Evolutionary conservation across 1,140 invertebrate species (phyloP), one percentile per base, ranked within the genome.

Genomic region (Pachypeltis micranthus): DNA sequence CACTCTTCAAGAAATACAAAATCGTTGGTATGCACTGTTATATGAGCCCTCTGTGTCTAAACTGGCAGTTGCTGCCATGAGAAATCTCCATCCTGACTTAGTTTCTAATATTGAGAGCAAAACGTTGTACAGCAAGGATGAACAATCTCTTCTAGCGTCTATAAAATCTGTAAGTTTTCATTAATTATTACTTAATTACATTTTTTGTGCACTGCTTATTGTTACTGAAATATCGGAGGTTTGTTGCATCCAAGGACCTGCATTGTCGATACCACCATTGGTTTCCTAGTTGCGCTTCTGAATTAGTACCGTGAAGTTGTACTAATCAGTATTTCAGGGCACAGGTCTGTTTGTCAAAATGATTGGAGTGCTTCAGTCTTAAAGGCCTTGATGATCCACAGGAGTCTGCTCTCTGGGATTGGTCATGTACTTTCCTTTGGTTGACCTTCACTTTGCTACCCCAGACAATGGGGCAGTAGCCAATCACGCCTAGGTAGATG

Each of bases 11-110:
- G 94, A 99, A 74, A 83, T 98, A 26, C 91, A 96, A 71, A 90
- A 93, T 64, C 82, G 96, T 62, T 98, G 95, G 95, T 95, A 95
- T 78, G 88, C 91, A 10, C 72, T 99, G 54, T 76, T 98, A 1
- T 98, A 97, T 74, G 93, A 98, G 75, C 85, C 90, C 47, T 83
- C 87, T 44, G 84, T 92, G 34, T 92, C 86, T 12, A 81, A 91
- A 67, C 82, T 96, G 44, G 91, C 93, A 24, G 84, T 95, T 4
- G 85, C 87, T 65, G 91, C 94, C 0, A 96, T 98, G 84, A 82
- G 90, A 34, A 93, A 95, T 77, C 78, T 98, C 51, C 91, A 95
- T 79, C 90, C 91, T 1, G 93, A 97, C 74, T 77, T 93, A 54
- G 85, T 96, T 29, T 82, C 87, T 7, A 83, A 83, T 66, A 85